Percentiles rank a stretch among this genome's conserved stretches.
phyloP scores from a whole-genome alignment of 2,113 vertebrate species.

The Phylloscopus whistleri region DNA sequence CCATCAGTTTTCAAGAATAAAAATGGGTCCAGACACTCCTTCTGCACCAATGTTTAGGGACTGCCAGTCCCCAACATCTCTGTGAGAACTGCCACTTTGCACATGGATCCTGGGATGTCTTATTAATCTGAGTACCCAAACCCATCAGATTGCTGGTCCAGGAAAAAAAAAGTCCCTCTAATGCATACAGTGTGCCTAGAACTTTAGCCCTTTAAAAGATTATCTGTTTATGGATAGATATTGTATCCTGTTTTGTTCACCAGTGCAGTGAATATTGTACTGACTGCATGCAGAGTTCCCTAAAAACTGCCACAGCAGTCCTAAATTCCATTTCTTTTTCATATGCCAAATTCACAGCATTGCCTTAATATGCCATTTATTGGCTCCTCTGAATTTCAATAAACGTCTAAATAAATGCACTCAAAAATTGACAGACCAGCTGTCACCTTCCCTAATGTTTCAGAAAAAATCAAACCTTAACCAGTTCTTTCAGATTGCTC shows the following conservation, averaged over 20 bases:
- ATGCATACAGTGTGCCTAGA: neutral
- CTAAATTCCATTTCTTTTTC: neutral
- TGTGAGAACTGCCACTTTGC: neutral
- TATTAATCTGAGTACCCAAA: neutral
- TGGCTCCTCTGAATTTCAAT: neutral
- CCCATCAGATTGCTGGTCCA: neutral
- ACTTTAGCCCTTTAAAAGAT: neutral
- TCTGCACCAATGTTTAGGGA: neutral
- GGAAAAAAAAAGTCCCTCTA: neutral
- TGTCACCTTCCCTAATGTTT: neutral
- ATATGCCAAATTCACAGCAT: neutral
- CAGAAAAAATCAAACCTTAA: neutral
- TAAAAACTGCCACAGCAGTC: neutral
- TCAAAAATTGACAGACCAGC: neutral
- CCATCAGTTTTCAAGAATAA: neutral
- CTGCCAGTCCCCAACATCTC: neutral
- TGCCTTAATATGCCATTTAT: slow-evolving; percentile 17
- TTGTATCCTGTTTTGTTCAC: neutral
- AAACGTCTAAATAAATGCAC: neutral
- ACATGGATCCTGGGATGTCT: neutral
- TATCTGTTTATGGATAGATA: neutral
- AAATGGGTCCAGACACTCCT: neutral
- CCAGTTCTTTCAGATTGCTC: neutral
- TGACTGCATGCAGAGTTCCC: neutral
- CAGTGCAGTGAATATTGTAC: neutral